Base-by-base conservation (phyloP, 2,797 vertebrate species). In the Arctocebus calabarensis region DNA sequence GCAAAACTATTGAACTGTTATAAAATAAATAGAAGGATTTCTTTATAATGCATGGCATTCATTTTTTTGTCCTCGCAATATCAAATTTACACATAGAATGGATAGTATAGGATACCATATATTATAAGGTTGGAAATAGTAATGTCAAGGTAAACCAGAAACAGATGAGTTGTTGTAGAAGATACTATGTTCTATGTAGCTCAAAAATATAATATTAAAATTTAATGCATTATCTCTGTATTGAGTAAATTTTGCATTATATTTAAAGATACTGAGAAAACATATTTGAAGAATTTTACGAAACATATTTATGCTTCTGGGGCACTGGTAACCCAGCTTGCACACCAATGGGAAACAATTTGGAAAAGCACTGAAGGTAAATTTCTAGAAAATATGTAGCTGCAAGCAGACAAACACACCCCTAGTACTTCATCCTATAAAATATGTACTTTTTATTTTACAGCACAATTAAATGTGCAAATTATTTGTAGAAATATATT, bases 161-260 rank as follows among this genome's bases (percentile, higher is more conserved):
- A 62, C 70, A 83, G 13, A 14, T 55, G 34, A 83, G 6, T 74
- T 77, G n/a, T 66, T 9, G 25, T 43, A 70, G 52, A 91, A 73
- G 14, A 43, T 4, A 32, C 84, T 66, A 64, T 61, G 29, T 8
- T 95, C 5, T 68, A 59, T 11, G 4, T 75, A 68, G 12, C 57
- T 90, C 59, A 71, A 88, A 93, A 90, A 29, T 81, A 84, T 82
- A 90, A 29, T 81, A 84, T 82, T 91, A 89, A 89, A 88, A 94
- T 73, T 32, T 43, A 84, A 77, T 84, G 0, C 4, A 91, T 40
- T 66, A 82, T 90, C 2, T 29, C 12, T 45, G 19, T 68, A 55
- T 25, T 73, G 16, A 81, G 75, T 32, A 66, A 48, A 64, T 77
- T 62, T 64, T 68, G 45, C 77, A 27, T 37, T 89, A 73, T 66